Base-by-base conservation (phyloP, 2,888 invertebrate species). In the Drosophila yooni region DNA sequence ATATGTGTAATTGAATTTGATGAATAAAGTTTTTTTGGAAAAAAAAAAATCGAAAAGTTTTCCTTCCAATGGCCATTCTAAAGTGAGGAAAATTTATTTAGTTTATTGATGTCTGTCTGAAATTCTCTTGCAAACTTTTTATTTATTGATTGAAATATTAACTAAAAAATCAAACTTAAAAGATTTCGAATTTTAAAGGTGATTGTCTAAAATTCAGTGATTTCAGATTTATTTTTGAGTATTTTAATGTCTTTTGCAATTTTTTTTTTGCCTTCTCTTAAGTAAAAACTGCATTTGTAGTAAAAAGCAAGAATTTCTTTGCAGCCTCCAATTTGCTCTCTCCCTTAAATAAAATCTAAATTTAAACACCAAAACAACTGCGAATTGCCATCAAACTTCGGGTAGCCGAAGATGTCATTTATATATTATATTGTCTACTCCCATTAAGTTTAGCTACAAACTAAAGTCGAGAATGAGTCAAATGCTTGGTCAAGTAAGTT, bases 11-110 rank as follows among this genome's bases (percentile, higher is more conserved):
- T 72, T 68, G 25, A 67, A 73, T 70, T 79, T 63, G 63, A 71
- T 86, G 63, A 85, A 85, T 85, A 85, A 85, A 79, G 61, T 69
- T 75, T 71, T 76, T 81, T 71, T 63, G 74, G 74, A 70, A 46
- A 79, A 80, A 65, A 70, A 82, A 76, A 76, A 53, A 52, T 51
- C 27, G 50, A 48, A 54, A 21, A 60, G n/a, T 31, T n/a, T 11
- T n/a, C n/a, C 8, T 7, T 5, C 1, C 11, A 25, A 59, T 56
- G 62, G 75, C n/a, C 10, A 43, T 61, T 78, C 54, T 62, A 62
- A 67, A 15, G 11, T 27, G 38, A 29, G 18, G 38, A 11, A 33
- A 15, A 50, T 25, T 5, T 2, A 6, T 25, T 15, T 25, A 25
- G 15, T 46, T 46, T 13, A 15, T 25, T 13, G 3, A 25, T 46